A percentile compares a stretch with the other conserved stretches of the same genome.
phyloP scores from a whole-genome alignment of 2,888 invertebrate genomes.

The Empis livida region DNA sequence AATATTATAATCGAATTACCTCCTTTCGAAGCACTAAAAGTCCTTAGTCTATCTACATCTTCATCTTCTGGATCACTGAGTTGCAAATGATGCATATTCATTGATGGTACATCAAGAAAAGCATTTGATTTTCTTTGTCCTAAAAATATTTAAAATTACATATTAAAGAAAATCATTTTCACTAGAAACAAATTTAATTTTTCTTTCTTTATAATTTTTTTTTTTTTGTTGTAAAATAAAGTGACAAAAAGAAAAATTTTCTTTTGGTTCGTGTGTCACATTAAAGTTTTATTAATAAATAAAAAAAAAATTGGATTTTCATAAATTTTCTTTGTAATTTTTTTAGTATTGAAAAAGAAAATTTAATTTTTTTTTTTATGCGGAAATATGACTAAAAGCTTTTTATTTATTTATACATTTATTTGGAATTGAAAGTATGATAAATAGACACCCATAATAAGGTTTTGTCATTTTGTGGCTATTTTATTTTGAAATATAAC shows the following conservation, averaged over 20 bases:
- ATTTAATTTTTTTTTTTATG: too few relatives aligned
- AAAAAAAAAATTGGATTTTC: too few relatives aligned
- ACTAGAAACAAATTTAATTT: not conserved
- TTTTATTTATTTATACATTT: too few relatives aligned
- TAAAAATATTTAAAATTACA: constrained; percentile 6
- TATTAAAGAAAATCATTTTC: not conserved
- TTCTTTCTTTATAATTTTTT: not conserved
- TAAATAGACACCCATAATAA: too few relatives aligned
- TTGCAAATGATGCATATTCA: constrained; percentile 35
- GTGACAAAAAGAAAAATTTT: not conserved
- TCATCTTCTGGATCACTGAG: constrained; percentile 46
- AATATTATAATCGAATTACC: constrained; percentile 36
- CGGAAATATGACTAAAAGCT: too few relatives aligned
- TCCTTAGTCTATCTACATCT: constrained; percentile 79
- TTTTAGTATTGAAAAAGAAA: too few relatives aligned
- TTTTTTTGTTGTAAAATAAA: not conserved
- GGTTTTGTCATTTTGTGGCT: too few relatives aligned
- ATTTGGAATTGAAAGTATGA: too few relatives aligned
- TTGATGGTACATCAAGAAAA: constrained; percentile 50
- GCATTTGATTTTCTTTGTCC: constrained; percentile 51
- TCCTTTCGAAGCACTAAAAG: constrained; percentile 90
- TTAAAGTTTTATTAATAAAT: too few relatives aligned
- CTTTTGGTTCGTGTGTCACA: not conserved
- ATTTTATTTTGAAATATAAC: too few relatives aligned
- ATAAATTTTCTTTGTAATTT: too few relatives aligned